Evolutionary conservation across 1,140 invertebrate genomes (phyloP).

Genomic region (Orius laevigatus): DNA sequence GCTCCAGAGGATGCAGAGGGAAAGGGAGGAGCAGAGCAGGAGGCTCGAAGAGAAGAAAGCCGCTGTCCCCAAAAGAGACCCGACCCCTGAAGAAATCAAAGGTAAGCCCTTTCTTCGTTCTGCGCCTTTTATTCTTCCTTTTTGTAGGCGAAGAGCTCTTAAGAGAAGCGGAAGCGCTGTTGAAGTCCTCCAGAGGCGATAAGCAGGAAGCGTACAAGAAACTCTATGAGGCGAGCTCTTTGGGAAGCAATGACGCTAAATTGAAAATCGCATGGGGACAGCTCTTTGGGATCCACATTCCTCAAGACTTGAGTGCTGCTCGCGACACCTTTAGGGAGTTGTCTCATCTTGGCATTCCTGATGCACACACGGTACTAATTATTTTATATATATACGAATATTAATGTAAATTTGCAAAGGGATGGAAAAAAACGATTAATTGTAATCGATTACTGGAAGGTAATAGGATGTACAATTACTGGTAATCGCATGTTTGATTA

Average conservation of each 20-base stretch:
- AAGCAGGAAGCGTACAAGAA: conserved; percentile 45
- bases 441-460: neutral
- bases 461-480: neutral
- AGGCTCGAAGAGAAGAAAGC: too few relatives aligned
- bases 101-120: too few relatives aligned
- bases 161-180: conserved; percentile 22
- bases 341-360: conserved; percentile 56
- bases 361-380: conserved; percentile 74
- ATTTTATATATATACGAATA: conserved; percentile 11
- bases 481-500: neutral
- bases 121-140: too few relatives aligned
- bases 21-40: too few relatives aligned
- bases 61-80: too few relatives aligned
- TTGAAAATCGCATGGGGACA: conserved; percentile 73
- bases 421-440: conserved; percentile 3
- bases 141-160: too few relatives aligned
- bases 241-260: conserved; percentile 62
- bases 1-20: too few relatives aligned
- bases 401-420: neutral
- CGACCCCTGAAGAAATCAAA: too few relatives aligned
- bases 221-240: conserved; percentile 53
- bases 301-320: conserved; percentile 60
- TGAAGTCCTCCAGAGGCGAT: conserved; percentile 49
- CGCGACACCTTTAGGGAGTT: conserved; percentile 62
- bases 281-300: conserved; percentile 58